These are phyloP conservation scores for Caenorhabditis angaria DNA, from an alignment of 2,888 invertebrate species.

Conservation along the genomic window DNA sequence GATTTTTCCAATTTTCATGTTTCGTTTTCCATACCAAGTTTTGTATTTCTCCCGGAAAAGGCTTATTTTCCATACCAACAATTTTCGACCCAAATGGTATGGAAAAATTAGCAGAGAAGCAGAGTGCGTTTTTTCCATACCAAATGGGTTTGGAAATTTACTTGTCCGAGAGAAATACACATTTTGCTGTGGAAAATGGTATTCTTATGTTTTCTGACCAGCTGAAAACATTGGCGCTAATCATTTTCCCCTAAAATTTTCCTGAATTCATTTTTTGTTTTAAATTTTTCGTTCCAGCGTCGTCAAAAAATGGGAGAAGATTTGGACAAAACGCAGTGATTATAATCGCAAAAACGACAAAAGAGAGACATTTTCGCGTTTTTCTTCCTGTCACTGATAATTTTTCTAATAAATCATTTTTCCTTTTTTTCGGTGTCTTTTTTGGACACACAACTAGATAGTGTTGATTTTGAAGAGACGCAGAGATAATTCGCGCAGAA, in stretches of 20 bases:
- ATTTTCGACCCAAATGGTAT: neutral
- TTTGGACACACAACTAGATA: neutral
- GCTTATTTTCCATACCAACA: neutral
- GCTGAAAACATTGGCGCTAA: neutral
- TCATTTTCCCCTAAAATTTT: neutral
- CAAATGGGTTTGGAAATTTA: neutral
- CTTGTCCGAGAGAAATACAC: no score
- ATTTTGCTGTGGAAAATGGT: no score
- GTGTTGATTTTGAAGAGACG: neutral
- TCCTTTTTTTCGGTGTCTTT: neutral
- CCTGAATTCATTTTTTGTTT: no score
- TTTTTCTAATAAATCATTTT: neutral
- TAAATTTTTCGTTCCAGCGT: no score
- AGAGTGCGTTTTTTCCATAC: slow-evolving; percentile 1
- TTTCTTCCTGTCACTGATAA: neutral
- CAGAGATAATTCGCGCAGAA: neutral
- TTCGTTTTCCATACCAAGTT: no score
- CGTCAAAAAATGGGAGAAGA: neutral
- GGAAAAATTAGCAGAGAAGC: no score
- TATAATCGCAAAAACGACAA: neutral
- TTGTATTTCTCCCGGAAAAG: no score
- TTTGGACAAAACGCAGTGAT: slow-evolving; percentile 1
- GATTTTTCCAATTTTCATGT: no score
- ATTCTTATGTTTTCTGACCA: no score
- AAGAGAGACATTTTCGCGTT: neutral